Evolutionary conservation across 1,140 invertebrate species (phyloP).

Genomic region (Epicauta chinensis): DNA sequence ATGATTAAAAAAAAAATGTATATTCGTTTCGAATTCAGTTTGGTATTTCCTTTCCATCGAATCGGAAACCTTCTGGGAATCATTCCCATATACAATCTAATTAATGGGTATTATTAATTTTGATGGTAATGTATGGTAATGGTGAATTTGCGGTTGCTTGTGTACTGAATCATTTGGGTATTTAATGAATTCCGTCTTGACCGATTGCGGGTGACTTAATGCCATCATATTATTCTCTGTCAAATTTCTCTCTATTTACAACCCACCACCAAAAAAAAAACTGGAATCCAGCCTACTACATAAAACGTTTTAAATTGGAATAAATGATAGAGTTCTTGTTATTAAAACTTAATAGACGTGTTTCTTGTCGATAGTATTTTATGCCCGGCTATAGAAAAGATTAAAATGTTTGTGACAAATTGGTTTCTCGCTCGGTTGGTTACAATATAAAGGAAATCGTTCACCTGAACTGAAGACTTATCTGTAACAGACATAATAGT

Average conservation of each 20-base stretch:
- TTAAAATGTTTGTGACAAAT: slow-evolving; percentile 23
- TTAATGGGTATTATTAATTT: slow-evolving; percentile 11
- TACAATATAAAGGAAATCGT: slow-evolving; percentile 17
- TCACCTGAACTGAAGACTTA: slow-evolving; percentile 14
- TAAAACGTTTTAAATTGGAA: not conserved
- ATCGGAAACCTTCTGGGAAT: not conserved
- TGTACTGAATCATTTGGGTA: slow-evolving; percentile 1
- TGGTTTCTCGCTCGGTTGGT: slow-evolving; percentile 21
- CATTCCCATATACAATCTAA: not conserved
- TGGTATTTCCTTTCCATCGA: slow-evolving; percentile 6
- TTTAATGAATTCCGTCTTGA: too few species aligned
- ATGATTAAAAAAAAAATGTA: too few species aligned
- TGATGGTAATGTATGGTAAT: slow-evolving; percentile 5
- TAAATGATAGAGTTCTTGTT: not conserved
- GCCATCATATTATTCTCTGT: slow-evolving; percentile 3
- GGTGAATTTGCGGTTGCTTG: slow-evolving; percentile 2
- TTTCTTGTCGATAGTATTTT: not conserved
- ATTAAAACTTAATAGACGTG: not conserved
- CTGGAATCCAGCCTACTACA: not conserved
- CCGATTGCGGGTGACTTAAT: slow-evolving; percentile 12
- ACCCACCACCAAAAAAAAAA: too few species aligned
- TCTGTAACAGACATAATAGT: not conserved
- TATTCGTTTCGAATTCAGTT: too few species aligned
- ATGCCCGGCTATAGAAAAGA: slow-evolving; percentile 3
- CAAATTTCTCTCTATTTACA: not conserved